A percentile compares a stretch with the other conserved stretches of the same genome.
These are phyloP conservation scores for Hylomyscus alleni DNA, from an alignment of 2,797 vertebrate species.

Conservation along the genomic window DNA sequence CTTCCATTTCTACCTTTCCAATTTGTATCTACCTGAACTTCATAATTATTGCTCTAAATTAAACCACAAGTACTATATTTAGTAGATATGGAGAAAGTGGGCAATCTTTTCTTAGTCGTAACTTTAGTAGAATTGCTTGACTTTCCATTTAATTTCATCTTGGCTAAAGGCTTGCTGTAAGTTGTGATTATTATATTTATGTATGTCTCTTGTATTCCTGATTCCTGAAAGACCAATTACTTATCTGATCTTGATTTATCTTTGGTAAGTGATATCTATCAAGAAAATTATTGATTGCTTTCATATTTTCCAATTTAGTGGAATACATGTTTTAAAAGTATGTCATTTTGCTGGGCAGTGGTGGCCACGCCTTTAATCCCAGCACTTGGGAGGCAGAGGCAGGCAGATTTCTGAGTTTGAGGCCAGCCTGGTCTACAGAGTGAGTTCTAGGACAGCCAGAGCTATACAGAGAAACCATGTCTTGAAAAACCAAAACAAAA, in stretches of 20 bases:
- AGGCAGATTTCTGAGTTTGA: too few species aligned
- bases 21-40: neutral
- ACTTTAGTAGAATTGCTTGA: neutral
- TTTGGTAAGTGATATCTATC: neutral
- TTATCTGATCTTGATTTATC: neutral
- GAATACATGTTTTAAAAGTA: neutral
- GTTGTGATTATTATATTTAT: neutral
- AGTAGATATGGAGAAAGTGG: neutral
- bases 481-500: too few species aligned
- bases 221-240: neutral
- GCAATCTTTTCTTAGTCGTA: neutral
- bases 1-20: neutral
- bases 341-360: neutral
- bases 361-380: too few species aligned
- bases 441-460: too few species aligned
- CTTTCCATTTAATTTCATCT: neutral
- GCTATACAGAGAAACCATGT: too few species aligned
- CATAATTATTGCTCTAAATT: neutral
- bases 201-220: neutral
- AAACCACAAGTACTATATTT: neutral
- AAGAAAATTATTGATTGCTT: neutral
- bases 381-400: too few species aligned
- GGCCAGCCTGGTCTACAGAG: too few species aligned
- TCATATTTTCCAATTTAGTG: neutral
- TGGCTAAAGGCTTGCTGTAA: neutral